Conservation (phyloP, 2,888 invertebrate species). For the Physocephala rufipes region DNA sequence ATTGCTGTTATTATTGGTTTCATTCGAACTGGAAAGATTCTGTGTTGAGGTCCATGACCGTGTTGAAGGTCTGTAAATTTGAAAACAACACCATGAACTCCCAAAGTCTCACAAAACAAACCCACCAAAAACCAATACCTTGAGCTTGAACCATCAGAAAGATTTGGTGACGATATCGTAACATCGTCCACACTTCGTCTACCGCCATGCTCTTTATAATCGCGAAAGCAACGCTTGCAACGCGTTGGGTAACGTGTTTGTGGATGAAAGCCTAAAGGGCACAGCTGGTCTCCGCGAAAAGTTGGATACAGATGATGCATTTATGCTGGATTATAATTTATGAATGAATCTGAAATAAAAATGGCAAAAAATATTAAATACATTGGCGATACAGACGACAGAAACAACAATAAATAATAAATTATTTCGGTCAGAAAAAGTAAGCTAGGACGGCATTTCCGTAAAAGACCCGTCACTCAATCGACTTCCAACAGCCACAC, state of each 20-base stretch:
- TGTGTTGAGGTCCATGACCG: slow-evolving; percentile 83
- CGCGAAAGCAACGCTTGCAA: slow-evolving; percentile 91
- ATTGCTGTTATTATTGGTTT: slow-evolving; percentile 49
- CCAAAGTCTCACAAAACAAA: not conserved
- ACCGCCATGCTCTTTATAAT: slow-evolving; percentile 89
- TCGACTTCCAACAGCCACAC: too few relatives aligned
- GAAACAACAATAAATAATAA: not conserved
- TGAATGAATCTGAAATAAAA: slow-evolving; percentile 28
- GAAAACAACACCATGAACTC: not conserved
- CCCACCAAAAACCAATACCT: slow-evolving; percentile 61
- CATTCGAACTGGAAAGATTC: slow-evolving; percentile 68
- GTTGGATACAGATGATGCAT: slow-evolving; percentile 67
- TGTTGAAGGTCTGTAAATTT: slow-evolving; percentile 57
- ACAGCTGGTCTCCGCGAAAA: slow-evolving; percentile 85
- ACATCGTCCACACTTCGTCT: slow-evolving; percentile 77
- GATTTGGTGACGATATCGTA: slow-evolving; percentile 81
- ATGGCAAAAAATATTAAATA: not conserved
- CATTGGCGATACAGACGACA: not conserved
- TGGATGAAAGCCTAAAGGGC: slow-evolving; percentile 92
- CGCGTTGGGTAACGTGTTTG: slow-evolving; percentile 94
- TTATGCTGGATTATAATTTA: slow-evolving; percentile 29
- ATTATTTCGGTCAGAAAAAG: not conserved
- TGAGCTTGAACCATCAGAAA: slow-evolving; percentile 73
- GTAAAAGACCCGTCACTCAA: not conserved
- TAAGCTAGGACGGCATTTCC: not conserved